A percentile compares a stretch with the other conserved stretches of the same genome.
phyloP scores from a whole-genome alignment of 92 coral and sea anemone genomes.

The Parazoanthus darwini region DNA sequence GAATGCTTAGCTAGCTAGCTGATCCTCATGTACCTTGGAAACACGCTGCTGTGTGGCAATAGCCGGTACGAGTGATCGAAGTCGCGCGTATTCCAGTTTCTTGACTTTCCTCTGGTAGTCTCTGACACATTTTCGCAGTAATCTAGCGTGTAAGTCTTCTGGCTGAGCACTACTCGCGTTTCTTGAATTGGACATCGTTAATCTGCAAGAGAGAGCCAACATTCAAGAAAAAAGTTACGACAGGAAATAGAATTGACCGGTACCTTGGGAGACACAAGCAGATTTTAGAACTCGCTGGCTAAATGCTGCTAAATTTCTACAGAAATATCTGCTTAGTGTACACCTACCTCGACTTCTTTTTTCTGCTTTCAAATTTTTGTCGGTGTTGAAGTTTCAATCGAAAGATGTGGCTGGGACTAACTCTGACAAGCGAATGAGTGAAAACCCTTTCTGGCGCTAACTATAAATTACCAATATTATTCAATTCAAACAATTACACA shows the following conservation, averaged over 20 bases:
- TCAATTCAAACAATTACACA: conserved; percentile 68
- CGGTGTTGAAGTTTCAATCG: conserved; percentile 13
- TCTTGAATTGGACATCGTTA: conserved; percentile 61
- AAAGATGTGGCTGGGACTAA: conserved; percentile 18
- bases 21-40: conserved; percentile 71
- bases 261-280: conserved; percentile 35
- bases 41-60: conserved; percentile 81
- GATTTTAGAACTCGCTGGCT: not conserved
- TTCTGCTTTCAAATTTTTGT: conserved; percentile 32
- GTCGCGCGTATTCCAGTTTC: conserved; percentile 80
- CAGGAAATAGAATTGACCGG: conserved; percentile 44
- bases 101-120: conserved; percentile 75
- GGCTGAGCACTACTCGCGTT: conserved; percentile 39
- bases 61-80: conserved; percentile 94
- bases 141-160: conserved; percentile 57
- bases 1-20: not conserved
- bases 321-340: not conserved
- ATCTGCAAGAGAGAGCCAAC: conserved; percentile 58
- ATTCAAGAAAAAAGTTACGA: conserved; percentile 46
- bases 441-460: conserved; percentile 82
- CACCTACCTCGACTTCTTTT: conserved; percentile 8
- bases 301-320: not conserved
- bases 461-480: conserved; percentile 95
- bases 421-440: conserved; percentile 82
- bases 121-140: conserved; percentile 58